Evolutionary conservation across 2,113 vertebrate species (phyloP), one percentile per base, ranked within the genome.

Genomic region (Plestiodon gilberti): DNA sequence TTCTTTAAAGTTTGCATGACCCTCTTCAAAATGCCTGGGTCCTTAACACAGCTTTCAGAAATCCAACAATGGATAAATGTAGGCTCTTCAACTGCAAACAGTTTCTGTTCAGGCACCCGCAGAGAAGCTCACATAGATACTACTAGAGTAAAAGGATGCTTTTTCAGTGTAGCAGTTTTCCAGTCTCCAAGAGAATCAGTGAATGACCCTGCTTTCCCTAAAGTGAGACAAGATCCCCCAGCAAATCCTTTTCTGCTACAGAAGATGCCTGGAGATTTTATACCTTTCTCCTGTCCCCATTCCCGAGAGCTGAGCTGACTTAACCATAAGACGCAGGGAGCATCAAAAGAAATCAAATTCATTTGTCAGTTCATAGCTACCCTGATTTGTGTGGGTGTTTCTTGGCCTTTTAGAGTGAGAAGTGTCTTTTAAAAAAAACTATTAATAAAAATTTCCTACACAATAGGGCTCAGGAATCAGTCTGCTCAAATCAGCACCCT

Each of bases 401-500:
- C 81, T 93, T 93, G 93, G 96, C 90, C 94, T 94, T 91, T 94
- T 93, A 80, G 91, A 94, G 75, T 84, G 92, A 94, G 93, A 74
- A 89, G 87, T 11, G 14, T 92, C 81, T 96, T 48, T 25, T n/a
- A 43, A 40, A 25, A 22, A 25, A 95, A 95, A 93, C 14, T 38
- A 73, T 38, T 95, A 93, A 93, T 96, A 94, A 93, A 94, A 92
- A 91, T 87, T 94, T 90, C 35, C 76, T 33, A 87, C 93, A 96
- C 90, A 96, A 94, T 94, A 95, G 92, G 87, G 91, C 87, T 82
- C 82, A 88, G 65, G 78, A 95, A 95, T 93, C 91, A 71, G 95
- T 94, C 90, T 93, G 93, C 95, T 95, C 94, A 94, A 95, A 94
- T 95, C 93, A 94, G 90, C 93, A 89, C 89, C 85, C 94, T 94